Conservation (phyloP, 1,140 invertebrate genomes). For the Nasonia giraulti region DNA sequence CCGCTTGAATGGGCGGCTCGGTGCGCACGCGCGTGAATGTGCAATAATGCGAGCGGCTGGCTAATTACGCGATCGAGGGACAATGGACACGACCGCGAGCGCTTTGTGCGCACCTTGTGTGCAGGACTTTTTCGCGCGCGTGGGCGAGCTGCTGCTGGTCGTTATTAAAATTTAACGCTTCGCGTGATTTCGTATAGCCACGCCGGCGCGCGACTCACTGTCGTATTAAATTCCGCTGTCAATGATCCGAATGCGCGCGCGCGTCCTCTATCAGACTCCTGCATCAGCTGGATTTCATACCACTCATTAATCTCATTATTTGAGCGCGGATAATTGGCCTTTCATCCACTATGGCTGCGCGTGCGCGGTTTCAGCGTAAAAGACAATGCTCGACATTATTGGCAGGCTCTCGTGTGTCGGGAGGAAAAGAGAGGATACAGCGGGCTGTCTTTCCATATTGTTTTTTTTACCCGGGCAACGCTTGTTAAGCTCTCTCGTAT, state of each 20-base stretch:
- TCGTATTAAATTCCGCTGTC: not conserved
- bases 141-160: not conserved
- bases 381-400: constrained; percentile 13
- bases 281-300: constrained; percentile 5
- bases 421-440: not conserved
- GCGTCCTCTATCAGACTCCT: not conserved
- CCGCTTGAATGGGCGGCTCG: not conserved
- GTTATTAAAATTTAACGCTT: constrained; percentile 11
- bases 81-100: not conserved
- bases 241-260: not conserved
- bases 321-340: constrained; percentile 9
- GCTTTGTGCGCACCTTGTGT: not conserved
- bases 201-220: not conserved
- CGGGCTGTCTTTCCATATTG: not conserved
- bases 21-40: not conserved
- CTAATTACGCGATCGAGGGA: not conserved
- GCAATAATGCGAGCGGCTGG: constrained; percentile 1
- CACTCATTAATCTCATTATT: constrained; percentile 22
- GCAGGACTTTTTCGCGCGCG: not conserved
- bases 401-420: not conserved
- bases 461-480: not conserved
- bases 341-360: not conserved
- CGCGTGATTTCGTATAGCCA: not conserved
- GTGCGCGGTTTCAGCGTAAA: not conserved
- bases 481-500: not conserved